A percentile compares a stretch with the other conserved stretches of the same genome.
phyloP scores from a whole-genome alignment of 1,140 invertebrate genomes.

The Zeugodacus cucurbitae region DNA sequence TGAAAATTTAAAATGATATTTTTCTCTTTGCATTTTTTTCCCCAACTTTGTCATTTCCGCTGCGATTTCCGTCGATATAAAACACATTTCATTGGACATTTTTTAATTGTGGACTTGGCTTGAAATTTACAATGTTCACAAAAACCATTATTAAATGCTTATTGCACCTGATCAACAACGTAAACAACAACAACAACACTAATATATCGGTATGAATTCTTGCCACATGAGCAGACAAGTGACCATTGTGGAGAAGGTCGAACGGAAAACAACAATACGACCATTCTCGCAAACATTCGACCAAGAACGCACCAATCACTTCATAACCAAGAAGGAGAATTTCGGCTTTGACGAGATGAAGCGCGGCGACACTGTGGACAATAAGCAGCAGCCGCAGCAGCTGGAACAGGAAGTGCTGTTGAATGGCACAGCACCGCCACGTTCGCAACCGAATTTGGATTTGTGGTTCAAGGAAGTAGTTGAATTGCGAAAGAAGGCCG shows the following conservation, averaged over 20 bases:
- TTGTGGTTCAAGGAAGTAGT: constrained; percentile 87
- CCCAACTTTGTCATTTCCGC: not conserved
- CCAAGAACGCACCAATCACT: constrained; percentile 73
- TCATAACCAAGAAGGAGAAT: constrained; percentile 64
- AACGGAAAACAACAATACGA: constrained; percentile 62
- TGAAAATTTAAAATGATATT: not conserved
- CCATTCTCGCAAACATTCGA: constrained; percentile 81
- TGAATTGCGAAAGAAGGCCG: constrained; percentile 89
- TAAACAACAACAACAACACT: constrained; percentile 32
- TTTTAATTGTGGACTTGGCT: not conserved
- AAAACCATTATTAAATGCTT: not conserved
- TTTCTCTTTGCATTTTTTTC: not conserved
- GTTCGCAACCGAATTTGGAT: constrained; percentile 67
- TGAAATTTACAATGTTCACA: not conserved
- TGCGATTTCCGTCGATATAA: not conserved
- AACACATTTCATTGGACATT: not conserved
- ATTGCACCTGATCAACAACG: not conserved
- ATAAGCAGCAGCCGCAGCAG: constrained; percentile 46
- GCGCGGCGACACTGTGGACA: constrained; percentile 53
- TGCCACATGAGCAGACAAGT: constrained; percentile 53
- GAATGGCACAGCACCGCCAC: constrained; percentile 59
- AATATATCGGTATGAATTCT: not conserved
- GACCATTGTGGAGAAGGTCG: constrained; percentile 55
- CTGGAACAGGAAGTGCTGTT: constrained; percentile 50
- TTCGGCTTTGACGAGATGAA: constrained; percentile 61